Evolutionary conservation across 2,888 invertebrate genomes (phyloP).

Genomic region (Polydrusus tereticollis): DNA sequence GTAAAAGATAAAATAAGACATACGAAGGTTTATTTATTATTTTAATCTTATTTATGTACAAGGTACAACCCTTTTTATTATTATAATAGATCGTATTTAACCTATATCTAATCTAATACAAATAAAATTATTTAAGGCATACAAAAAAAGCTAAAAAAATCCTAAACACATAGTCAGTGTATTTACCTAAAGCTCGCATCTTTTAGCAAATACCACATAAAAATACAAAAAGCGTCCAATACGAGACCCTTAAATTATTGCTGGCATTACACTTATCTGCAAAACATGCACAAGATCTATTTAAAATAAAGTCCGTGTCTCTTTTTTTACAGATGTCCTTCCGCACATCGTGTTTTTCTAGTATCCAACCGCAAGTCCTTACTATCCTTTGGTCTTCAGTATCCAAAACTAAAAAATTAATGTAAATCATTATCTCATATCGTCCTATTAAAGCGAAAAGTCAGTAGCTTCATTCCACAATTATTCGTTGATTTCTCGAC

Average conservation of each 20-base stretch:
- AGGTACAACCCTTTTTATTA: not conserved
- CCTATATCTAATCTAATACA: no score
- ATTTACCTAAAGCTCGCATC: not conserved
- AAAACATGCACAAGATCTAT: slow-evolving; percentile 76
- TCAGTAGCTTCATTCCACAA: no score
- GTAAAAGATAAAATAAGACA: not conserved
- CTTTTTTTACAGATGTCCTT: slow-evolving; percentile 69
- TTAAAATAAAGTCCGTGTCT: slow-evolving; percentile 75
- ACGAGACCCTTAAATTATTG: not conserved
- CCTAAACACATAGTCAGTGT: no score
- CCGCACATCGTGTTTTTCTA: slow-evolving; percentile 20
- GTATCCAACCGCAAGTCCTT: slow-evolving; percentile 75
- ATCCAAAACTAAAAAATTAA: slow-evolving; percentile 65
- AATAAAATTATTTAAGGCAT: not conserved
- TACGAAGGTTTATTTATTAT: not conserved
- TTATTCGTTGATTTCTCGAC: no score
- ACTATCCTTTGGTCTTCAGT: slow-evolving; percentile 61
- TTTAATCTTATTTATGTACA: not conserved
- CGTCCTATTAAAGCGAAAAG: no score
- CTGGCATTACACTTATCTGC: slow-evolving; percentile 72
- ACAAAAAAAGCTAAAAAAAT: not conserved
- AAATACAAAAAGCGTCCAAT: not conserved
- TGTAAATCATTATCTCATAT: no score
- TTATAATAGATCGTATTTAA: no score
- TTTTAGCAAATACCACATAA: not conserved